Evolutionary conservation across 1,140 invertebrate species (phyloP).

Genomic region (Gonioctena quinquepunctata): DNA sequence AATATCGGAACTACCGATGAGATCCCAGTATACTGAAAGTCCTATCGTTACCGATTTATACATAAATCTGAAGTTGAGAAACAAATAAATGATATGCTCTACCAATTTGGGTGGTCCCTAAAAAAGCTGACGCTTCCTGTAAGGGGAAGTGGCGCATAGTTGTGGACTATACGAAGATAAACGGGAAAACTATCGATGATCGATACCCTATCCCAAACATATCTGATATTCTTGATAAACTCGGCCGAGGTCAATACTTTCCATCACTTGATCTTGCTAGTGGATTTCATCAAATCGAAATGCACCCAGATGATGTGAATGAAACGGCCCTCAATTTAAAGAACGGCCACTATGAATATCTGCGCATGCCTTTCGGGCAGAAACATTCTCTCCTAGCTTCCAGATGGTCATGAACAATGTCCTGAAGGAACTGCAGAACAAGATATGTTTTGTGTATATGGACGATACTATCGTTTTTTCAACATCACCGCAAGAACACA

Average conservation of each 20-base stretch:
- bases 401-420: conserved; percentile 16
- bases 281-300: conserved; percentile 16
- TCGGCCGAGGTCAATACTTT: conserved; percentile 50
- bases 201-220: conserved; percentile 58
- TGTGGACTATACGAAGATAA: conserved; percentile 52
- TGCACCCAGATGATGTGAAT: conserved; percentile 20
- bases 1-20: no score
- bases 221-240: conserved; percentile 42
- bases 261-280: conserved; percentile 52
- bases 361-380: background rate
- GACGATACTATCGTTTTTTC: background rate
- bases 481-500: no score
- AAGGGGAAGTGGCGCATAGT: conserved; percentile 14
- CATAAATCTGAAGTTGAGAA: no score
- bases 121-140: background rate
- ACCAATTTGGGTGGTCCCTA: no score
- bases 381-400: conserved; percentile 6
- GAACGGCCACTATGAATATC: conserved; percentile 26
- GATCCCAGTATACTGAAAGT: no score
- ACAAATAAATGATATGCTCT: no score
- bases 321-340: conserved; percentile 51
- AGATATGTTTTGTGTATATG: conserved; percentile 7
- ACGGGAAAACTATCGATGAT: conserved; percentile 54
- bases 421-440: background rate
- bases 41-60: no score